Conservation (phyloP, 1,140 invertebrate species). For the Megalopta genalis region DNA sequence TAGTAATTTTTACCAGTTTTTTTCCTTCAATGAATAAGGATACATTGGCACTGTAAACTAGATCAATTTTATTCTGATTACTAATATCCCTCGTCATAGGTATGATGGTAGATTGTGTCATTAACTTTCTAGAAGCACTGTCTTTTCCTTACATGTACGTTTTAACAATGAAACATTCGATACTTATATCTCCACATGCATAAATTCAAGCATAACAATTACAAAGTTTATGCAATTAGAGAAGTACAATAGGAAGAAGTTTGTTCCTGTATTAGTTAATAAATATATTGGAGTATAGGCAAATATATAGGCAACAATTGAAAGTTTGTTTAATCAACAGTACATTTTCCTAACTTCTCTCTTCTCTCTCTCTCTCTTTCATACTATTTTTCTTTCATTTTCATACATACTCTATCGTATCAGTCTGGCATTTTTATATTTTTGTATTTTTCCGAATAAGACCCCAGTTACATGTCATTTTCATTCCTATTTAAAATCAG, state of each 20-base stretch:
- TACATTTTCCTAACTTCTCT: constrained; percentile 12
- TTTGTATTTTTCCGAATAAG: constrained; percentile 25
- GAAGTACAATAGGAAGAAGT: constrained; percentile 58
- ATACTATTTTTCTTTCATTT: constrained; percentile 26
- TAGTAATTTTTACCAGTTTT: neutral
- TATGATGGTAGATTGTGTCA: neutral
- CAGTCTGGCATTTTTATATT: constrained; percentile 42
- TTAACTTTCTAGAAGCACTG: constrained; percentile 14
- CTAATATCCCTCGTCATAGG: neutral
- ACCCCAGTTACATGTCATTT: constrained; percentile 49
- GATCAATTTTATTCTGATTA: constrained; percentile 3
- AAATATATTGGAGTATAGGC: constrained; percentile 37
- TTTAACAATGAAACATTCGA: constrained; percentile 24
- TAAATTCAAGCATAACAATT: constrained; percentile 47
- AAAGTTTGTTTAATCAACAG: constrained; percentile 23
- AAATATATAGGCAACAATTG: constrained; percentile 49
- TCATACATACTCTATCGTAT: constrained; percentile 49
- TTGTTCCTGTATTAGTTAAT: constrained; percentile 18
- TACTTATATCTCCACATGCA: constrained; percentile 20
- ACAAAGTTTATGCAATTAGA: constrained; percentile 50
- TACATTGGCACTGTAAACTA: constrained; percentile 40
- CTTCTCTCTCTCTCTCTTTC: constrained; percentile 19
- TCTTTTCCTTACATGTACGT: neutral
- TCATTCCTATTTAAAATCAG: constrained; percentile 60
- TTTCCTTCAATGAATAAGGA: neutral